A percentile compares a stretch with the other conserved stretches of the same genome.
Conservation (phyloP, 2,888 invertebrate species). For the Drosophila lacicola region DNA sequence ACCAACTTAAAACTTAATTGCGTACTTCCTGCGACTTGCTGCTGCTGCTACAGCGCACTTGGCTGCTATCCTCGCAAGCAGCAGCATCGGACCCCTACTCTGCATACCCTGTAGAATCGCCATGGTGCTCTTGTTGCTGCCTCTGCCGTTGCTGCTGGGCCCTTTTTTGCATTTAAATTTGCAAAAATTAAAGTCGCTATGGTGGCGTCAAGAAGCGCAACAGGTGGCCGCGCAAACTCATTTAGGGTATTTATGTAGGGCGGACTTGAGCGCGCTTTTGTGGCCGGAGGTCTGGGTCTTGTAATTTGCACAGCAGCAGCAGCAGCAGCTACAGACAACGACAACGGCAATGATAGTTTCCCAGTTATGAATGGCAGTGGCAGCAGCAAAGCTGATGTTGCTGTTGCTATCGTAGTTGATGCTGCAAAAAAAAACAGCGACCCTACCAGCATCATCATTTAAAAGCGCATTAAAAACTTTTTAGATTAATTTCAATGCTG, state of each 20-base stretch:
- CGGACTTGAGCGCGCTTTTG: slow-evolving; percentile 46
- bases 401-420: slow-evolving; percentile 24
- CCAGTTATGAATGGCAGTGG: slow-evolving; percentile 35
- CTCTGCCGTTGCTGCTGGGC: slow-evolving; percentile 13
- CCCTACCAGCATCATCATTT: slow-evolving; percentile 77
- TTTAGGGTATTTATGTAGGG: slow-evolving; percentile 51
- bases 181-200: slow-evolving; percentile 73
- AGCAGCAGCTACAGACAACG: slow-evolving; percentile 25
- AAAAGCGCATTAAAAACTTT: slow-evolving; percentile 84
- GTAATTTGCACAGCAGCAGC: slow-evolving; percentile 69
- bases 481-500: slow-evolving; percentile 83
- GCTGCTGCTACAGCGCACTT: slow-evolving; percentile 32
- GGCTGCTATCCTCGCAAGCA: slow-evolving; percentile 21
- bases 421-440: slow-evolving; percentile 42
- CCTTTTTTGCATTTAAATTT: slow-evolving; percentile 68
- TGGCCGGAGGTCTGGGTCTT: slow-evolving; percentile 68
- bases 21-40: slow-evolving; percentile 65
- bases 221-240: slow-evolving; percentile 73
- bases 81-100: not conserved
- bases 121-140: slow-evolving; percentile 9
- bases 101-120: not conserved
- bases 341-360: slow-evolving; percentile 30
- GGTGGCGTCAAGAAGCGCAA: slow-evolving; percentile 39
- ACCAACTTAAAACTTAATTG: slow-evolving; percentile 80
- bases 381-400: slow-evolving; percentile 27